A percentile compares a stretch with the other conserved stretches of the same genome.
Evolutionary conservation across 1,140 invertebrate genomes (phyloP).

Genomic region (Drosophila suzukii): DNA sequence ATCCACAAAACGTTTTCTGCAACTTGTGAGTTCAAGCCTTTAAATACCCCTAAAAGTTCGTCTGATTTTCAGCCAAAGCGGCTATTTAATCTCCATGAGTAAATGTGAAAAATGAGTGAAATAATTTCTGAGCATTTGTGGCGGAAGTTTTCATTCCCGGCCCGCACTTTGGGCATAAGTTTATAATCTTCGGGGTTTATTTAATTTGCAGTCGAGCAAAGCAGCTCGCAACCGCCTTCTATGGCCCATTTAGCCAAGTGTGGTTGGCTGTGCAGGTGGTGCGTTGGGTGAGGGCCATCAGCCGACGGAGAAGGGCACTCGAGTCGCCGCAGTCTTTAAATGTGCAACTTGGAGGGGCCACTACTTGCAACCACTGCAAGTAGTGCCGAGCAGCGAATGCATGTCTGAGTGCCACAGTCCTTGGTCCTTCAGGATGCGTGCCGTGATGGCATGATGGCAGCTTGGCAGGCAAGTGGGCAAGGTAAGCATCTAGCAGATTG

Average conservation of each 20-base stretch:
- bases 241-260: slow-evolving; percentile 26
- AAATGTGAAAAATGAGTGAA: background rate
- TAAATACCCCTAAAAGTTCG: background rate
- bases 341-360: slow-evolving; percentile 53
- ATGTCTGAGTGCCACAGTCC: slow-evolving; percentile 49
- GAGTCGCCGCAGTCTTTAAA: slow-evolving; percentile 65
- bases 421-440: slow-evolving; percentile 38
- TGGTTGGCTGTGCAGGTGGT: slow-evolving; percentile 28
- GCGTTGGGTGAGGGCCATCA: slow-evolving; percentile 55
- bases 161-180: slow-evolving; percentile 37
- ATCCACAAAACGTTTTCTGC: background rate
- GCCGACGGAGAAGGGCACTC: slow-evolving; percentile 51
- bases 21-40: background rate
- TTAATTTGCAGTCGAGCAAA: slow-evolving; percentile 53
- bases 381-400: slow-evolving; percentile 37
- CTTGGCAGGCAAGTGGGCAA: slow-evolving; percentile 28
- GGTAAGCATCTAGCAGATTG: slow-evolving; percentile 22
- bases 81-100: background rate
- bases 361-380: background rate
- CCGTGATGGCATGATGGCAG: slow-evolving; percentile 22
- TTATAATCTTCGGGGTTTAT: slow-evolving; percentile 42
- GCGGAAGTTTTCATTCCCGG: background rate
- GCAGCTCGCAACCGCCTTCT: slow-evolving; percentile 26
- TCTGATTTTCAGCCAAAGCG: background rate
- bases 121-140: slow-evolving; percentile 1